phyloP scores from a whole-genome alignment of 2,797 vertebrate species.

The Masticophis lateralis region DNA sequence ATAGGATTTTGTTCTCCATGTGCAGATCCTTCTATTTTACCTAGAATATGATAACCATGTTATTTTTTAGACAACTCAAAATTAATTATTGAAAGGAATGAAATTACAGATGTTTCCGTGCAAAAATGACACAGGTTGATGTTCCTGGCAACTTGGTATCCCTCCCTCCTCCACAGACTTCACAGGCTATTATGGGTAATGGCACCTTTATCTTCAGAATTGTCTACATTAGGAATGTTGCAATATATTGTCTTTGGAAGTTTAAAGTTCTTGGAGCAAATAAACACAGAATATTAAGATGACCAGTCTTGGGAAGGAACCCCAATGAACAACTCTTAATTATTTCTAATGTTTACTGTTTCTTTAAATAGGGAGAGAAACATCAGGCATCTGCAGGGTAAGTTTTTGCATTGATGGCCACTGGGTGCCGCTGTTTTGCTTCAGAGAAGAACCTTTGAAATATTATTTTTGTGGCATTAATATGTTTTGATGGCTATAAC shows the following conservation, averaged over 20 bases:
- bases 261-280: background rate
- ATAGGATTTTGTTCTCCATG: background rate
- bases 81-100: background rate
- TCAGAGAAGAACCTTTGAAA: constrained; percentile 61
- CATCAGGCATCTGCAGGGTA: constrained; percentile 16
- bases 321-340: background rate
- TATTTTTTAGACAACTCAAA: background rate
- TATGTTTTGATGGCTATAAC: constrained; percentile 47
- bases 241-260: background rate
- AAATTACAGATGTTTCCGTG: background rate
- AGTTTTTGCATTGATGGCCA: constrained; percentile 55
- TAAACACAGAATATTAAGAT: background rate
- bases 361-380: background rate
- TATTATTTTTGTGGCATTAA: constrained; percentile 48
- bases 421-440: constrained; percentile 70
- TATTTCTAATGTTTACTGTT: background rate
- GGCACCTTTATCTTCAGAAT: background rate
- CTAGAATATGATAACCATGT: background rate
- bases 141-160: background rate
- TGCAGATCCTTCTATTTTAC: background rate
- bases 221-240: background rate
- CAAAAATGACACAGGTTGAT: background rate
- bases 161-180: background rate
- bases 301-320: background rate
- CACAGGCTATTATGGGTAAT: background rate